A percentile compares a stretch with the other conserved stretches of the same genome.
Conservation (phyloP, 2,113 vertebrate species). For the Grallaria varia region DNA sequence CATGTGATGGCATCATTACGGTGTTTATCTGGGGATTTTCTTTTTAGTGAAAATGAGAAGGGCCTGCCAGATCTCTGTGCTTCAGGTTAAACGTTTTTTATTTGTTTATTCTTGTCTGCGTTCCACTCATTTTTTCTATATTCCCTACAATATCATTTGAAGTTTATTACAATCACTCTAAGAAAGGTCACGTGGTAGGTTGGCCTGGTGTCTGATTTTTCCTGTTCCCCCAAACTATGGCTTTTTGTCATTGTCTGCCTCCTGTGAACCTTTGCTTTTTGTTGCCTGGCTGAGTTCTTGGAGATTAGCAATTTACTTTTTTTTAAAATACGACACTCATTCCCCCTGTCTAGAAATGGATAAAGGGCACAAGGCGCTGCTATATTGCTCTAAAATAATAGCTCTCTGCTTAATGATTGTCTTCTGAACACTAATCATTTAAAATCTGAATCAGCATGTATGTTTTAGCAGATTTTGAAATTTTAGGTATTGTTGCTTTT, state of each 20-base stretch:
- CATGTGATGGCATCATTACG: background rate
- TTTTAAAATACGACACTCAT: background rate
- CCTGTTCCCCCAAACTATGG: background rate
- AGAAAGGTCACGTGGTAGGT: background rate
- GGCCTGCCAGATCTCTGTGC: slow-evolving; percentile 17
- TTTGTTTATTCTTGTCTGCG: slow-evolving; percentile 57
- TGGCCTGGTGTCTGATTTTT: slow-evolving; percentile 1
- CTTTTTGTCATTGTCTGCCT: background rate
- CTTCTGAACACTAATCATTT: background rate
- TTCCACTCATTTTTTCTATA: slow-evolving; percentile 38
- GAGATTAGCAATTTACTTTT: background rate
- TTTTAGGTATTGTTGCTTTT: background rate
- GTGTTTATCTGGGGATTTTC: background rate
- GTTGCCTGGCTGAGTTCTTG: background rate
- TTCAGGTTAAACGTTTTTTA: slow-evolving; percentile 33
- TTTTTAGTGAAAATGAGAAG: background rate
- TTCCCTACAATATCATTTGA: slow-evolving; percentile 43
- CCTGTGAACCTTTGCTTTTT: background rate
- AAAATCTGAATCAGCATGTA: background rate
- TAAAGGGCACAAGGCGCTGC: background rate
- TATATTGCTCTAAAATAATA: background rate
- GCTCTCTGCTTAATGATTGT: background rate
- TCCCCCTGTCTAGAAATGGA: background rate
- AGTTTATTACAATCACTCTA: background rate
- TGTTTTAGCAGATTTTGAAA: background rate